Evolutionary conservation across 1,140 invertebrate genomes (phyloP).

Genomic region (Drosophila saltans): DNA sequence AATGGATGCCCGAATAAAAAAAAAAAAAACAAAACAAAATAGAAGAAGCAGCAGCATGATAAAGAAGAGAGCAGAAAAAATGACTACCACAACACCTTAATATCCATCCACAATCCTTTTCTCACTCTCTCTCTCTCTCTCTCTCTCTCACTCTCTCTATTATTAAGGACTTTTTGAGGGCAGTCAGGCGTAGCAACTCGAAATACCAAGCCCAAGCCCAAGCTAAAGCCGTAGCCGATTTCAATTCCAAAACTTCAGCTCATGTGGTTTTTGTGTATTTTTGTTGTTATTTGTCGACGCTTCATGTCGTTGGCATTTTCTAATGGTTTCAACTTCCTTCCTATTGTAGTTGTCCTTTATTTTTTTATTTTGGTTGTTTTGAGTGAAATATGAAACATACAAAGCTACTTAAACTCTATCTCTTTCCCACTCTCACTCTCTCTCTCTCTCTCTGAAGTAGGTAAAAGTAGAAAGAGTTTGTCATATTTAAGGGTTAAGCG

Average conservation of each 20-base stretch:
- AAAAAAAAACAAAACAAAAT: not conserved
- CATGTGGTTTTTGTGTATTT: not conserved
- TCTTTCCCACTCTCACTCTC: too few relatives aligned
- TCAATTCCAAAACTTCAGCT: not conserved
- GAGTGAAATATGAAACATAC: constrained; percentile 36
- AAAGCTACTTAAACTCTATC: constrained; percentile 54
- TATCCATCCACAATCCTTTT: constrained; percentile 34
- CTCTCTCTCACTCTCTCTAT: not conserved
- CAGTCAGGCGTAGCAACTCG: constrained; percentile 18
- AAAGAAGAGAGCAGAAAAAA: constrained; percentile 9
- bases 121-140: not conserved
- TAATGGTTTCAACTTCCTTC: constrained; percentile 81
- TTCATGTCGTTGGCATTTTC: constrained; percentile 64
- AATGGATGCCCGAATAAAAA: constrained; percentile 16
- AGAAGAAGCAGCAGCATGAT: not conserved
- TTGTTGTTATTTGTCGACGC: constrained; percentile 16
- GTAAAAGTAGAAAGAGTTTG: too few relatives aligned
- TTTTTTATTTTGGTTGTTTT: constrained; percentile 21
- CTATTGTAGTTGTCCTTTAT: constrained; percentile 63
- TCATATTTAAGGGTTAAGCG: not conserved
- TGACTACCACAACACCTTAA: constrained; percentile 59
- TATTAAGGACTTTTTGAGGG: constrained; percentile 40
- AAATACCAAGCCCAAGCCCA: not conserved
- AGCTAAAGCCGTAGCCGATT: not conserved
- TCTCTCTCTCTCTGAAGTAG: too few relatives aligned